Evolutionary conservation across 1,140 invertebrate genomes (phyloP).

Genomic region (Ridgeia piscesae): DNA sequence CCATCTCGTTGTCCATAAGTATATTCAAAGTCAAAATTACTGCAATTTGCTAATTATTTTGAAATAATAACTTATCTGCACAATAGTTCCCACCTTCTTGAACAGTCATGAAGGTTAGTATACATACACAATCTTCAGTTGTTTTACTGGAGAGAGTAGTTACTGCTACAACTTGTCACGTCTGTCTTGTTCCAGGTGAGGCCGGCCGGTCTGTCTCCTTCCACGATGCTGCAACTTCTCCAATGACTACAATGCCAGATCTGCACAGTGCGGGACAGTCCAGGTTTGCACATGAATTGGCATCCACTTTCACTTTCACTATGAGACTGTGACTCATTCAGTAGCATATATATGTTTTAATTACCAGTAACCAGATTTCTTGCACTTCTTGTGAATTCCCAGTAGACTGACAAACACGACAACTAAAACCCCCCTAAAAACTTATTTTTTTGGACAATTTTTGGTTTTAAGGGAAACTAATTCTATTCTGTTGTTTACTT

Average conservation of each 20-base stretch:
- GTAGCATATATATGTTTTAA: neutral
- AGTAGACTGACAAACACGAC: neutral
- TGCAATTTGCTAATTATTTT: too few species aligned
- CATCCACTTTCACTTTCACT: neutral
- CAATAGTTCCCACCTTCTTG: too few species aligned
- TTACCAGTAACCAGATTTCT: neutral
- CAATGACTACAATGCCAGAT: neutral
- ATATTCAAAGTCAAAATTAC: too few species aligned
- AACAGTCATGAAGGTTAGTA: too few species aligned
- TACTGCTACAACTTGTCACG: neutral
- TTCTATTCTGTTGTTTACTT: neutral
- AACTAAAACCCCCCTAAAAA: too few species aligned
- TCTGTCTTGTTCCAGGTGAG: neutral
- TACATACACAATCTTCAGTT: too few species aligned
- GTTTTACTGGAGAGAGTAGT: too few species aligned
- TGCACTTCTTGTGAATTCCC: neutral
- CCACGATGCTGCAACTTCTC: neutral
- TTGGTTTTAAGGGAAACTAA: too few species aligned
- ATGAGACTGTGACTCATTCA: neutral
- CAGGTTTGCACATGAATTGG: neutral
- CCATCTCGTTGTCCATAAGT: too few species aligned
- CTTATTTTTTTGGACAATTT: too few species aligned
- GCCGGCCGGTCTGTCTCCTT: neutral
- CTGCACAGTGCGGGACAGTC: neutral
- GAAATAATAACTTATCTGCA: too few species aligned